Base-by-base conservation (phyloP, 2,797 vertebrate genomes). In the Sebastes matsubarae region DNA sequence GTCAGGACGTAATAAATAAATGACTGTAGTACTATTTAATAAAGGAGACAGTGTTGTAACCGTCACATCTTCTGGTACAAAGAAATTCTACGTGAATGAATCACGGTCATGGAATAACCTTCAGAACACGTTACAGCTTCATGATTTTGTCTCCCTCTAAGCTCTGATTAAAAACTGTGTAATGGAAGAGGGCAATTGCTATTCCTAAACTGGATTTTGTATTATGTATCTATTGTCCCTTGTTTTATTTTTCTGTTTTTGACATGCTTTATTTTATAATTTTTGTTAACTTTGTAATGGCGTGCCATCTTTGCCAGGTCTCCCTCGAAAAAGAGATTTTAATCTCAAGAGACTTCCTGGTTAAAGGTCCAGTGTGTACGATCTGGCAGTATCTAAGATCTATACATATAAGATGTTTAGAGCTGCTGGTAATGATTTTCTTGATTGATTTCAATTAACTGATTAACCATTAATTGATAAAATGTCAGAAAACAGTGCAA, bases 1-100 rank as follows among this genome's bases (percentile, higher is more conserved):
- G 79, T 88, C 77, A 83, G 29, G 32, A 75, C 14, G 14, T 65
- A 75, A 86, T 83, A 77, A 72, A 89, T 70, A 81, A 81, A 82
- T 80, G 46, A 59, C 72, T 20, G 60, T 0, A 22, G 64, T 11
- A 59, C 22, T 61, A 73, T 72, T 82, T 65, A 70, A 68, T 63
- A 75, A 9, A 32, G 4, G 24, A 72, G 2, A 68, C 27, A 22
- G 73, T 12, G 22, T 11, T 67, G 54, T 24, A 65, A 72, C 68
- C 58, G 64, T 60, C 68, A 72, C 18, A 25, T 59, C 38, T 22
- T 55, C 4, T 32, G 16, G 46, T 52, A 54, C 1, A 25, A 57
- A 36, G 70, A 20, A 42, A 68, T 55, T 5, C 32, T n/a, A 42
- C 12, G 80, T 32, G 13, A 52, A 68, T 59, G 2, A 50, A 74